These are phyloP conservation scores for Cyrtonyx montezumae DNA, from an alignment of 2,113 vertebrate species.

Conservation along the genomic window DNA sequence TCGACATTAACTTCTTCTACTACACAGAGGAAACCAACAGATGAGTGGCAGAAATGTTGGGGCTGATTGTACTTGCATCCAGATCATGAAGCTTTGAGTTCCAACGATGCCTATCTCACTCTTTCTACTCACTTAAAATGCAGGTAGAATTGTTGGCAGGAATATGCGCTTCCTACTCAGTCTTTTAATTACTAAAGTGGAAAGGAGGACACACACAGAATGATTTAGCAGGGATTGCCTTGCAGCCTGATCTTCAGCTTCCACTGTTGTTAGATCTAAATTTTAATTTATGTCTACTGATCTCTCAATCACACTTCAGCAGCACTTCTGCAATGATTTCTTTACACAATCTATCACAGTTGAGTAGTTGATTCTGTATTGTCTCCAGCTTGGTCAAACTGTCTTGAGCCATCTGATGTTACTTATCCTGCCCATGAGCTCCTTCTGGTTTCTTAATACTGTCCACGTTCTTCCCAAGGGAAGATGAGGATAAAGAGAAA, in stretches of 20 bases:
- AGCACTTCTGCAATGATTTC: neutral
- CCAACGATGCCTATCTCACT: neutral
- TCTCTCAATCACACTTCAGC: neutral
- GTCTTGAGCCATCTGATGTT: neutral
- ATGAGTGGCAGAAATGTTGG: neutral
- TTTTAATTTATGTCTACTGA: neutral
- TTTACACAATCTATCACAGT: neutral
- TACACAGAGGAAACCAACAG: neutral
- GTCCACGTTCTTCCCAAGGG: constrained; percentile 17
- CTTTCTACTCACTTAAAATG: neutral
- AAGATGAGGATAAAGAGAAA: neutral
- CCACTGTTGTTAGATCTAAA: neutral
- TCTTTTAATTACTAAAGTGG: neutral
- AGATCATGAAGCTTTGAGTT: neutral
- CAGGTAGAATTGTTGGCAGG: neutral
- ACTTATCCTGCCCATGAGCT: constrained; percentile 16
- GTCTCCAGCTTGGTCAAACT: neutral
- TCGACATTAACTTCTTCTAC: neutral
- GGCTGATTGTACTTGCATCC: neutral
- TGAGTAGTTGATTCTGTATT: neutral
- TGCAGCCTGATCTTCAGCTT: neutral
- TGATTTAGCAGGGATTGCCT: neutral
- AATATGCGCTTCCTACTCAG: neutral
- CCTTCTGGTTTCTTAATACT: neutral
- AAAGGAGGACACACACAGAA: neutral